A percentile compares a stretch with the other conserved stretches of the same genome.
phyloP scores from a whole-genome alignment of 2,797 vertebrate genomes.

The Cryptoprocta ferox region DNA sequence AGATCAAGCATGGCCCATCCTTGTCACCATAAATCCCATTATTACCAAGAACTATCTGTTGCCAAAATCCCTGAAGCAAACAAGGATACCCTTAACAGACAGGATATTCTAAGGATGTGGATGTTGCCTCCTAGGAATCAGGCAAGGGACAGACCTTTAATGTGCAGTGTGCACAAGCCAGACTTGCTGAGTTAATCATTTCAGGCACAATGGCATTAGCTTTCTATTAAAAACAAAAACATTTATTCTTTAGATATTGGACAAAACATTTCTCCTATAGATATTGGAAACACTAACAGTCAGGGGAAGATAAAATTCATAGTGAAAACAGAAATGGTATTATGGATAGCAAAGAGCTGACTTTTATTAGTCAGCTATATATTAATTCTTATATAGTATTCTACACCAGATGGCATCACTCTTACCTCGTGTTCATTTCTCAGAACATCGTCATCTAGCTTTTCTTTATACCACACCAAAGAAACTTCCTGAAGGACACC shows the following conservation, averaged over 20 bases:
- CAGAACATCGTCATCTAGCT: not conserved
- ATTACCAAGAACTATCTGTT: not conserved
- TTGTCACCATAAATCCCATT: not conserved
- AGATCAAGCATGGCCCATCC: not conserved
- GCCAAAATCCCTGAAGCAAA: not conserved
- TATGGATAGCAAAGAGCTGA: not conserved
- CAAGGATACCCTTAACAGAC: not conserved
- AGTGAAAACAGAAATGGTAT: not conserved
- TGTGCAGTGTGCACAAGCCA: not conserved
- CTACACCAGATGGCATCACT: not conserved
- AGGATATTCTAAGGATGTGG: not conserved
- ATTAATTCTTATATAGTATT: not conserved
- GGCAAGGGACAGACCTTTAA: not conserved
- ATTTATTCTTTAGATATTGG: not conserved
- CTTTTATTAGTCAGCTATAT: too few species aligned
- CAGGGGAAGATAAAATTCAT: not conserved
- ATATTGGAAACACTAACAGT: not conserved
- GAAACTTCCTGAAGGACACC: not conserved
- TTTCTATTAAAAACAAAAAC: not conserved
- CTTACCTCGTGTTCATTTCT: not conserved
- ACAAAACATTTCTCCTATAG: not conserved
- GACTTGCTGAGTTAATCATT: not conserved
- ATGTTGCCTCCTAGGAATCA: not conserved
- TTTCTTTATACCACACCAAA: not conserved
- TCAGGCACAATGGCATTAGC: not conserved